These are phyloP conservation scores for Blomia tropicalis DNA, from an alignment of 2,888 invertebrate genomes.

Conservation along the genomic window DNA sequence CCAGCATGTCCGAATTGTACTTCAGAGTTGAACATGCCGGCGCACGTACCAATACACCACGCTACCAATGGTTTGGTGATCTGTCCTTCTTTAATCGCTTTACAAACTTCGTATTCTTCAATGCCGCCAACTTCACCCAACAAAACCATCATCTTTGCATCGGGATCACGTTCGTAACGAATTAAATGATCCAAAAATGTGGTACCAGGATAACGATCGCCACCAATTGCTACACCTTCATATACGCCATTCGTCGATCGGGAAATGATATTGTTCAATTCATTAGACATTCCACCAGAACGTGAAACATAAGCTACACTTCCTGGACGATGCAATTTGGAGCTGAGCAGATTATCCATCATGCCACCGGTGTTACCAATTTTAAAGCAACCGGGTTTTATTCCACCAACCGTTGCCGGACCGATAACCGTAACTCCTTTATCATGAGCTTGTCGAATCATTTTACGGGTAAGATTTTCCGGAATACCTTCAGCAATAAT, in stretches of 20 bases:
- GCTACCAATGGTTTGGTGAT: slow-evolving; percentile 88
- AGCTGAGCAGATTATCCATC: slow-evolving; percentile 96
- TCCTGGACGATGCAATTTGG: slow-evolving; percentile 87
- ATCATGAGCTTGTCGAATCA: slow-evolving; percentile 65
- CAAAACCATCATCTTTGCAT: slow-evolving; percentile 80
- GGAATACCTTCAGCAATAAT: slow-evolving; percentile 99
- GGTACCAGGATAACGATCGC: slow-evolving; percentile 88
- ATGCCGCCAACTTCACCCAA: slow-evolving; percentile 93
- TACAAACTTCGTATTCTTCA: slow-evolving; percentile 90
- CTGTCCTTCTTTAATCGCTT: slow-evolving; percentile 57
- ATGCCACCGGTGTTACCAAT: slow-evolving; percentile 99
- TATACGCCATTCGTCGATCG: slow-evolving; percentile 91
- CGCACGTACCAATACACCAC: slow-evolving; percentile 88
- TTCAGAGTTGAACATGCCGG: slow-evolving; percentile 62
- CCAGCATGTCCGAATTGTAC: slow-evolving; percentile 99
- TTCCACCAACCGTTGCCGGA: slow-evolving; percentile 65
- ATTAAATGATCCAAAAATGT: slow-evolving; percentile 94
- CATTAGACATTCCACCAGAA: slow-evolving; percentile 98
- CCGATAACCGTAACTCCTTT: slow-evolving; percentile 76
- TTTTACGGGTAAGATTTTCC: slow-evolving; percentile 88
- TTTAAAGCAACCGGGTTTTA: slow-evolving; percentile 96
- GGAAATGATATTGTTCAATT: slow-evolving; percentile 90
- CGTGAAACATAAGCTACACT: slow-evolving; percentile 81
- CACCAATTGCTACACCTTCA: slow-evolving; percentile 95
- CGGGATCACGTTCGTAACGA: slow-evolving; percentile 51